Base-by-base conservation (phyloP, 2,797 vertebrate species). In the Sebastes cheni region DNA sequence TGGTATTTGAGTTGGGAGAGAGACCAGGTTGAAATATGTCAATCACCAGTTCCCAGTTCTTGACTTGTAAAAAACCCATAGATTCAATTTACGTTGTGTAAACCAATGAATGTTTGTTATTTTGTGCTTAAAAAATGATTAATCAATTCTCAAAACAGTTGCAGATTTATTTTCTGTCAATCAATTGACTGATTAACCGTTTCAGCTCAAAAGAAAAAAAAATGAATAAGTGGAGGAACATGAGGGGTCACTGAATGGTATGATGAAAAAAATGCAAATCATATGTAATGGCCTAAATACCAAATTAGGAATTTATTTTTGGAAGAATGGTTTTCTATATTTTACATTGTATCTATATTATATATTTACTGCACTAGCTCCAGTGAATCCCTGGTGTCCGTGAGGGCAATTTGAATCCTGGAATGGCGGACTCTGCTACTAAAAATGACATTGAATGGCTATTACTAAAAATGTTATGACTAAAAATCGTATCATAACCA, bases 401-500 rank as follows among this genome's bases (percentile, higher is more conserved):
- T 46, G 42, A 46, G 42, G 42, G 16, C 16, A 46, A 46, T 46
- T 18, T 18, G 42, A 46, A 18, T 46, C 42, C 42, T 46, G 14
- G 6, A 46, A 46, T 46, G 42, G 6, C 3, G 1, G 42, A 46
- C 6, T 46, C 42, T 16, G 16, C 14, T 46, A 18, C 16, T 46
- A 46, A 46, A 46, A 18, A 46, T 46, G 16, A 18, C 42, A 46
- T 20, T 18, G 16, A 46, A 46, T 25, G 39, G 0, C 16, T 18
- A 18, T 16, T 1, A 3, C 12, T 23, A 4, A 6, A 39, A 8
- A 18, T 18, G 4, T 8, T 25, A 4, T 29, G 8, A 46, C 29
- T 13, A 16, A 9, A 22, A 2, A 18, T 8, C 0, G 6, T 18
- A 46, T 29, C 0, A 59, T n/a, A 10, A 36, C 5, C 9, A 10